Base-by-base conservation (phyloP, 1,140 invertebrate genomes). In the Magallana ariakensis region DNA sequence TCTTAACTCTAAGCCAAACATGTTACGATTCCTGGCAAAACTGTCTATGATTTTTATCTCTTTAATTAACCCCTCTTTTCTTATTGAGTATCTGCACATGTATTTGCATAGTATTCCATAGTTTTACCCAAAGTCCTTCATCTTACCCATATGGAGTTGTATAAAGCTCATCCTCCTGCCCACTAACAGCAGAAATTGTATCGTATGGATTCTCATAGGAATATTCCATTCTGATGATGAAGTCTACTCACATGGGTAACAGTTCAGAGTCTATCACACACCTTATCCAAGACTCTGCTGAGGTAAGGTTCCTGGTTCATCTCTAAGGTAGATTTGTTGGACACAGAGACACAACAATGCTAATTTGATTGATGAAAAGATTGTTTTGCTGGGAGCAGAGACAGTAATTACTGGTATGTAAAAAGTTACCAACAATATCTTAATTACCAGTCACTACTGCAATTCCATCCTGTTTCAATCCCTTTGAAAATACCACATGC, bases 91-190 rank as follows among this genome's bases (percentile, higher is more conserved):
- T 46, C 33, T 46, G 33, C 5, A 46, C 5, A 46, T 46, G 33
- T 46, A 46, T 46, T 46, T 46, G 33, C 33, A 46, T 4, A 46
- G 33, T 46, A 46, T 46, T 46, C 33, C 2, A 46, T 46, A 46
- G 5, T 46, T 46, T 46, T 46, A 46, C 33, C 5, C 33, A 46
- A 46, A 46, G 33, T 46, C 33, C 33, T 46, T 75, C 22, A 46
- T 60, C 66, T 87, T 87, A 87, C 86, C 86, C 86, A 81, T 87
- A 87, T 46, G 86, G 86, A 55, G 86, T 84, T 15, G 83, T 87
- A 26, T 87, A 87, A 22, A 87, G 60, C 60, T 87, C 86, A 55
- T 87, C 86, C 60, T 84, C 86, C 26, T 87, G 83, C 8, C 58
- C 15, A 11, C 33, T 9, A 75, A 75, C 66, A 75, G 66, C 22